phyloP scores from a whole-genome alignment of 1,140 invertebrate species.

The Eciton burchellii region DNA sequence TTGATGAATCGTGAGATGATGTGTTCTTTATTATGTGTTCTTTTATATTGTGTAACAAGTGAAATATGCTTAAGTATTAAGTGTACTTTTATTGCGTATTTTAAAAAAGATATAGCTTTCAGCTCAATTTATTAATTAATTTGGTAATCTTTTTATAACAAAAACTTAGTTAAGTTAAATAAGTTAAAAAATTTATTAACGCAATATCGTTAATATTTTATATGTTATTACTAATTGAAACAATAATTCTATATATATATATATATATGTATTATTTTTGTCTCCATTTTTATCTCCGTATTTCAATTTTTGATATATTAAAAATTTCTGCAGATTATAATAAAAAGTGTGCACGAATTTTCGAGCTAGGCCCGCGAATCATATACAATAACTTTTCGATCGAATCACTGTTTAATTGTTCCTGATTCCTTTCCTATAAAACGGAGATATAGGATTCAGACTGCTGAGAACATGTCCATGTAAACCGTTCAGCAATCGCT shows the following conservation, averaged over 20 bases:
- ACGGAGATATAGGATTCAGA: conserved; percentile 87
- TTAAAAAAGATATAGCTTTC: background rate
- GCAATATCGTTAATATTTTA: background rate
- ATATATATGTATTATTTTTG: too few relatives aligned
- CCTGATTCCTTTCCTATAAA: conserved; percentile 80
- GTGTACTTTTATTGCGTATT: background rate
- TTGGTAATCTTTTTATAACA: background rate
- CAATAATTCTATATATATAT: background rate
- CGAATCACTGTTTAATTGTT: background rate
- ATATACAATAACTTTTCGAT: conserved; percentile 11
- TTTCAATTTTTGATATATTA: conserved; percentile 11
- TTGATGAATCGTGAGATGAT: background rate
- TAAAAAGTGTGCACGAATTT: conserved; percentile 14
- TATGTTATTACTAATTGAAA: conserved; percentile 12
- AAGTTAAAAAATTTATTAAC: conserved; percentile 3
- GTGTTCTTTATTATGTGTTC: conserved; percentile 13
- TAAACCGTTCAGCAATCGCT: conserved; percentile 86
- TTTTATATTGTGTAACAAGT: conserved; percentile 25
- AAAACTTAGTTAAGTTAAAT: too few relatives aligned
- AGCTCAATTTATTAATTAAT: conserved; percentile 10
- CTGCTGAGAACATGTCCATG: conserved; percentile 87
- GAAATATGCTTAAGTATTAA: conserved; percentile 10
- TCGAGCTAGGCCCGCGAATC: background rate
- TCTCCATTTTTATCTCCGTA: background rate
- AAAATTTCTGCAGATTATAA: conserved; percentile 12